Evolutionary conservation across 1,140 invertebrate genomes (phyloP).

Genomic region (Sarcophaga peregrina): DNA sequence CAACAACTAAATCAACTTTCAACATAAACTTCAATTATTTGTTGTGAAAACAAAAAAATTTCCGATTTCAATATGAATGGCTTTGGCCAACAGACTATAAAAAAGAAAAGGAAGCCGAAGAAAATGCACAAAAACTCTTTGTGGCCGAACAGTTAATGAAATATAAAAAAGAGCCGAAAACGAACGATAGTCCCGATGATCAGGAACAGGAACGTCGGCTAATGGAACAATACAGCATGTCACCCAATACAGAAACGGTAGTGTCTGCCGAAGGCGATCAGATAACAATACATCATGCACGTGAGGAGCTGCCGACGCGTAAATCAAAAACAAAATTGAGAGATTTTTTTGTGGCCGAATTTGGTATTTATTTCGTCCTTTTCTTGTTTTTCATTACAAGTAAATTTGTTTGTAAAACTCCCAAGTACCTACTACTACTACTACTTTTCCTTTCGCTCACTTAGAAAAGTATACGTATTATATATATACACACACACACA

Average conservation of each 20-base stretch:
- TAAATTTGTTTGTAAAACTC: not conserved
- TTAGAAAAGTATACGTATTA: not conserved
- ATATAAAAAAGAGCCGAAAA: conserved; percentile 40
- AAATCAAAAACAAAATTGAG: conserved; percentile 62
- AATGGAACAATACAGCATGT: conserved; percentile 62
- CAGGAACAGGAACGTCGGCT: conserved; percentile 61
- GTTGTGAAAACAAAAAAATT: not conserved
- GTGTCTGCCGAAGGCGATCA: conserved; percentile 65
- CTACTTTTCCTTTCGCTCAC: not conserved
- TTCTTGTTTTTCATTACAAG: not conserved
- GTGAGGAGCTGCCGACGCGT: conserved; percentile 55
- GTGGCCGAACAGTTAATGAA: conserved; percentile 62
- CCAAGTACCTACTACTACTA: not conserved
- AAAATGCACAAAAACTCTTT: conserved; percentile 64
- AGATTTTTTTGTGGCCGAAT: conserved; percentile 67
- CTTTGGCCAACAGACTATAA: conserved; percentile 53
- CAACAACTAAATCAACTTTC: conserved; percentile 5
- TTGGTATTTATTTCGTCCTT: conserved; percentile 53
- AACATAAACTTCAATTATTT: not conserved
- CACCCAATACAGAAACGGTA: conserved; percentile 62
- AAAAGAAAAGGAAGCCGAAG: conserved; percentile 66
- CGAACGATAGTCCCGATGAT: conserved; percentile 52
- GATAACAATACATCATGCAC: conserved; percentile 64
- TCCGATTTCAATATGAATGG: not conserved
- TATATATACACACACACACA: too few species aligned